Conservation (phyloP, 2,888 invertebrate species). For the Lysandra coridon region DNA sequence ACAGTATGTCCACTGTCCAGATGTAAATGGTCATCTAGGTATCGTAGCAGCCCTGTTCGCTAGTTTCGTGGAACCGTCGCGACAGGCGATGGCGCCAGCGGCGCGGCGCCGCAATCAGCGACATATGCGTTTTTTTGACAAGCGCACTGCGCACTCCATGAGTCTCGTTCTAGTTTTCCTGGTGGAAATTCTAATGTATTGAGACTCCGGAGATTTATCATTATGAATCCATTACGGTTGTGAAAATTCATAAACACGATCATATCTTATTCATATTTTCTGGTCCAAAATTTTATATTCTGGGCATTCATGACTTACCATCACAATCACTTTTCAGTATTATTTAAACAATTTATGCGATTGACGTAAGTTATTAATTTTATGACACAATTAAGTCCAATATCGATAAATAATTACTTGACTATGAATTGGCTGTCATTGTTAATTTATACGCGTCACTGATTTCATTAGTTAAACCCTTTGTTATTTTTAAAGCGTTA, state of each 20-base stretch:
- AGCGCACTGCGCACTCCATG: neutral
- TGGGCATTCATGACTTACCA: neutral
- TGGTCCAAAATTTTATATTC: neutral
- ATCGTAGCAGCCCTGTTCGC: constrained; percentile 37
- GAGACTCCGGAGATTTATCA: neutral
- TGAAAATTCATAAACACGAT: neutral
- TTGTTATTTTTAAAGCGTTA: constrained; percentile 3
- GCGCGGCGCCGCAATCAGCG: constrained; percentile 63
- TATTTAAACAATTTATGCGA: neutral
- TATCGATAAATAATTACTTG: neutral
- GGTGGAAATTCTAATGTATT: constrained; percentile 14
- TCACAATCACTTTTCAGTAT: neutral
- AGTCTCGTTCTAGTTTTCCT: constrained; percentile 3
- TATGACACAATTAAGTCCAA: constrained; percentile 1
- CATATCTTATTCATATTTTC: neutral
- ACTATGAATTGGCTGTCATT: neutral
- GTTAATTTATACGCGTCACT: neutral
- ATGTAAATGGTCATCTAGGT: neutral
- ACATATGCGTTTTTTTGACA: constrained; percentile 53
- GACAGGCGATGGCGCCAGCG: constrained; percentile 62
- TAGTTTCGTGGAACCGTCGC: constrained; percentile 67
- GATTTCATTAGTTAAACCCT: neutral
- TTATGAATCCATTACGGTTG: neutral
- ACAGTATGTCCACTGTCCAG: neutral
- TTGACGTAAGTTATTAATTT: constrained; percentile 2